Conservation (phyloP, 2,113 vertebrate species). For the human (Homo sapiens) region DNA sequence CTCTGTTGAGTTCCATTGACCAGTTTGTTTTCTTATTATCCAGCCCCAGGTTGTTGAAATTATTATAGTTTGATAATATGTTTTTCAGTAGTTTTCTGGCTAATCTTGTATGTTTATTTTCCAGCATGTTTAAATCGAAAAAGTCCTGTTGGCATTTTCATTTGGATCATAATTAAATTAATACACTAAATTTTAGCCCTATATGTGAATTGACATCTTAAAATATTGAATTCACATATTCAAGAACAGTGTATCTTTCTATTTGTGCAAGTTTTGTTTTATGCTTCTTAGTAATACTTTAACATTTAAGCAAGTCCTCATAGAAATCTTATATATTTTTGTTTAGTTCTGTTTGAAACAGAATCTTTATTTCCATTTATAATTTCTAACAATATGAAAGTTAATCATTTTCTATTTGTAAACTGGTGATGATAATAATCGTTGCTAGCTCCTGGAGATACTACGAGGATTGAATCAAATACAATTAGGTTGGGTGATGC, state of each 20-base stretch:
- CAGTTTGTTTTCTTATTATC: not conserved
- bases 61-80: not conserved
- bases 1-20: not conserved
- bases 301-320: not conserved
- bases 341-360: constrained; percentile 14
- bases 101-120: constrained; percentile 9
- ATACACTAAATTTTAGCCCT: constrained; percentile 5
- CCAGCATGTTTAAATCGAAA: not conserved
- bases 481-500: too few species aligned
- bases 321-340: not conserved
- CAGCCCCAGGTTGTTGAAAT: not conserved
- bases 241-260: not conserved
- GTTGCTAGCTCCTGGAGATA: not conserved
- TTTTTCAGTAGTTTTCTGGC: not conserved
- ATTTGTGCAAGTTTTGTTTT: constrained; percentile 33
- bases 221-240: not conserved
- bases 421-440: constrained; percentile 7
- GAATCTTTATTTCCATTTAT: not conserved
- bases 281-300: not conserved
- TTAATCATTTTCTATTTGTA: not conserved
- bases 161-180: constrained; percentile 8
- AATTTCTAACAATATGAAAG: not conserved
- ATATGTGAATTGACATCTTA: not conserved
- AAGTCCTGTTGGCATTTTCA: not conserved
- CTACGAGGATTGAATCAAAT: not conserved